Base-by-base conservation (phyloP, 2,113 vertebrate genomes). In the Telmatochromis brichardi region DNA sequence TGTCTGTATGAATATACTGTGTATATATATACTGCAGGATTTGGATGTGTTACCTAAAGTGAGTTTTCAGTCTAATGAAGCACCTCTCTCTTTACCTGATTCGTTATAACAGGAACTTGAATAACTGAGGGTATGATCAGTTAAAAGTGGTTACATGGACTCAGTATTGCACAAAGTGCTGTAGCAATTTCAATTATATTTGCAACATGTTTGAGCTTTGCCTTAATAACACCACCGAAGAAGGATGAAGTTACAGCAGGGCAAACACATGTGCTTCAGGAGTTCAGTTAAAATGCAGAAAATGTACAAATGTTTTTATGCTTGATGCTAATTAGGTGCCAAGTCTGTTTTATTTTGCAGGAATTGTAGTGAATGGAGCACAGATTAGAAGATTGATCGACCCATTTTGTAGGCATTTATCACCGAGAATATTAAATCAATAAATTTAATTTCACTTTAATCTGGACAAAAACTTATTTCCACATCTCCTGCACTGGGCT, bases 21-120 rank as follows among this genome's bases (percentile, higher is more conserved):
- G n/a, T n/a, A n/a, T n/a, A n/a, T n/a, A n/a, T 33, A 5, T 50
- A 78, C 1, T 10, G 17, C 0, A 0, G 73, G 73, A 78, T 31
- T 50, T 50, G 6, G 26, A 78, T 50, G 17, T 4, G 6, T 13
- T 51, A 31, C 2, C 21, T 21, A 21, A 21, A 21, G 21, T 5
- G 23, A 31, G 23, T 19, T 17, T 76, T 28, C 23, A 31, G 15
- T 50, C 1, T 78, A 28, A 31, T 31, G 15, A 78, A 47, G 26
- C 26, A 19, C 6, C 26, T 51, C 4, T 50, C 45, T 31, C 73
- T 31, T 78, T 31, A 31, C 15, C 15, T 31, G 73, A 50, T 50
- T 51, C 2, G 3, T 28, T 78, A 31, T 50, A 50, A 31, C 5
- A 50, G 4, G 1, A 78, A 78, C 45, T n/a, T 78, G 26, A 47